These are phyloP conservation scores for Melanotus villosus DNA, from an alignment of 2,888 invertebrate species.

Conservation along the genomic window DNA sequence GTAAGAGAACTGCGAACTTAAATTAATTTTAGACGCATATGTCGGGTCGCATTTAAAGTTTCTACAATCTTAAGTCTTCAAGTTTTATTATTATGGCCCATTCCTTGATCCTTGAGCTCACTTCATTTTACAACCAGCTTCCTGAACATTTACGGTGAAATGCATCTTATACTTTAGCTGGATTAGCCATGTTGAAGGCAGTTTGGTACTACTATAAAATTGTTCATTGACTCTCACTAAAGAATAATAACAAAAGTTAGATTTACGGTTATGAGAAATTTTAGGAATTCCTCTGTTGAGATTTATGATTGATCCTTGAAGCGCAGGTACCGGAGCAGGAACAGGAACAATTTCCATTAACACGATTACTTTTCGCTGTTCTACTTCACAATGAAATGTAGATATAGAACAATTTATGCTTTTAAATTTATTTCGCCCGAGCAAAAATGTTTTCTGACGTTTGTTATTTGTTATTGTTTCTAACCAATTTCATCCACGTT, in stretches of 20 bases:
- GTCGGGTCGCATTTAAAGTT: conserved; percentile 45
- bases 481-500: too few species aligned
- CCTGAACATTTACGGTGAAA: conserved; percentile 35
- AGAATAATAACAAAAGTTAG: neutral
- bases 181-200: conserved; percentile 19
- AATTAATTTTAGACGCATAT: conserved; percentile 44
- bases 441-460: too few species aligned
- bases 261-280: neutral
- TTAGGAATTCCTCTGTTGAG: neutral
- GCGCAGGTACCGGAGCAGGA: neutral
- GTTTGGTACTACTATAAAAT: conserved; percentile 18
- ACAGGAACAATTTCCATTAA: too few species aligned
- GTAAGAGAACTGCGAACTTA: conserved; percentile 36
- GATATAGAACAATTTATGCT: too few species aligned
- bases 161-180: conserved; percentile 29
- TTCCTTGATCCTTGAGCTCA: conserved; percentile 40
- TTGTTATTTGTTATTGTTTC: too few species aligned
- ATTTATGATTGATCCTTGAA: neutral
- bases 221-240: neutral
- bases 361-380: too few species aligned
- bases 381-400: too few species aligned
- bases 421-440: too few species aligned
- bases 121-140: conserved; percentile 43
- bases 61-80: conserved; percentile 40
- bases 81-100: conserved; percentile 45